Percentiles rank a stretch among this genome's conserved stretches.
phyloP scores from a whole-genome alignment of 2,113 vertebrate species.

The Lepidothrix coronata region DNA sequence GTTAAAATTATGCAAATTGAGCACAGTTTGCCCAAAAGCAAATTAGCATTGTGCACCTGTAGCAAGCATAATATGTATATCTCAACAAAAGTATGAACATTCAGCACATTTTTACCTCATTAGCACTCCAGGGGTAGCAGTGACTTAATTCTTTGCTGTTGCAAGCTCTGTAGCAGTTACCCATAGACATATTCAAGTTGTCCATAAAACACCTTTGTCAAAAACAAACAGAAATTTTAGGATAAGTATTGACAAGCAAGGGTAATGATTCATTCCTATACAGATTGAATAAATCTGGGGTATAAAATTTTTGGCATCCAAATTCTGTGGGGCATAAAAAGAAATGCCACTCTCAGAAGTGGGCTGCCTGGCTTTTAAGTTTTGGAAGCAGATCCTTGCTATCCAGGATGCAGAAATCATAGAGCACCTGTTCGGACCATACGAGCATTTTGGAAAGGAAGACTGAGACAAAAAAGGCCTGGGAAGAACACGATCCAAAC shows the following conservation, averaged over 20 bases:
- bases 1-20: conserved; percentile 64
- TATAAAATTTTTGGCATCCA: background rate
- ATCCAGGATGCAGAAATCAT: fast-evolving
- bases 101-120: conserved; percentile 66
- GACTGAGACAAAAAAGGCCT: background rate
- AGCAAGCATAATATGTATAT: conserved; percentile 38
- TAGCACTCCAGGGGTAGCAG: conserved; percentile 42
- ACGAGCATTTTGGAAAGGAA: background rate
- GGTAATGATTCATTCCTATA: background rate
- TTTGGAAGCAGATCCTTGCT: background rate
- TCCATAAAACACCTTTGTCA: background rate
- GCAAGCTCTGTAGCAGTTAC: background rate
- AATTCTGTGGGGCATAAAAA: background rate
- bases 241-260: conserved; percentile 3
- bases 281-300: background rate
- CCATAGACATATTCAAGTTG: background rate
- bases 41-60: conserved; percentile 65
- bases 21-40: conserved; percentile 44
- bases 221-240: conserved; percentile 25
- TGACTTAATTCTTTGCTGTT: conserved; percentile 36
- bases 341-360: background rate
- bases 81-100: conserved; percentile 37
- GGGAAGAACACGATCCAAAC: background rate
- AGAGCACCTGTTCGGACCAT: background rate
- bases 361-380: background rate